Percentiles rank a stretch among this genome's conserved stretches.
Evolutionary conservation across 2,113 vertebrate genomes (phyloP).

Genomic region (Scomber japonicus): DNA sequence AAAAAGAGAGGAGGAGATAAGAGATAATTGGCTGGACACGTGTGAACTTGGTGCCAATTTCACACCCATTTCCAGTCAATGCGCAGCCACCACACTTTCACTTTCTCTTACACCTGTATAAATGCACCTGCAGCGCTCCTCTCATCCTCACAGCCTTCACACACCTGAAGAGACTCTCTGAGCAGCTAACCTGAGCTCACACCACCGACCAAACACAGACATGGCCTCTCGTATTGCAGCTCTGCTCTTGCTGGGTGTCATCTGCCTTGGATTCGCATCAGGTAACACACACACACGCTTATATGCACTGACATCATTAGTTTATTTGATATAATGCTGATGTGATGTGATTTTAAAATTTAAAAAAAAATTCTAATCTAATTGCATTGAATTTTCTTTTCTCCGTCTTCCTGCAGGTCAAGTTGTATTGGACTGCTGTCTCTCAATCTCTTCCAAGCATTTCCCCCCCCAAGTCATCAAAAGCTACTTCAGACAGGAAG

Average conservation of each 20-base stretch:
- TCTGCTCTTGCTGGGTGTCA: conserved; percentile 63
- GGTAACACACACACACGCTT: conserved; percentile 49
- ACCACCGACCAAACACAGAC: conserved; percentile 18
- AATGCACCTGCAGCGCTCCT: conserved; percentile 42
- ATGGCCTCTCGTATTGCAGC: conserved; percentile 64
- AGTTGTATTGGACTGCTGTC: conserved; percentile 61
- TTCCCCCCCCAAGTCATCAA: background rate
- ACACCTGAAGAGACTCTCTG: conserved; percentile 17
- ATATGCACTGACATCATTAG: background rate
- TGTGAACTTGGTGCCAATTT: background rate
- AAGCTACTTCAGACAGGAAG: conserved; percentile 51
- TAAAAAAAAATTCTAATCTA: no score
- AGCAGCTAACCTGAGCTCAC: conserved; percentile 15
- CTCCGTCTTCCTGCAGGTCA: conserved; percentile 43
- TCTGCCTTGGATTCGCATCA: conserved; percentile 44
- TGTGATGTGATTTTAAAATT: background rate
- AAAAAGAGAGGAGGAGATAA: background rate
- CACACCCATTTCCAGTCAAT: conserved; percentile 47
- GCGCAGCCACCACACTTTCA: conserved; percentile 40
- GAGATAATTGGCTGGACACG: background rate
- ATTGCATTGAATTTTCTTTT: background rate
- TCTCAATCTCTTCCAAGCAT: background rate
- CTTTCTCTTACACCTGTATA: conserved; percentile 64
- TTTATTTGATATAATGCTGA: background rate
- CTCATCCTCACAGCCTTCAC: conserved; percentile 5